Base-by-base conservation (phyloP, 2,797 vertebrate species). In the Anguilla megastoma region DNA sequence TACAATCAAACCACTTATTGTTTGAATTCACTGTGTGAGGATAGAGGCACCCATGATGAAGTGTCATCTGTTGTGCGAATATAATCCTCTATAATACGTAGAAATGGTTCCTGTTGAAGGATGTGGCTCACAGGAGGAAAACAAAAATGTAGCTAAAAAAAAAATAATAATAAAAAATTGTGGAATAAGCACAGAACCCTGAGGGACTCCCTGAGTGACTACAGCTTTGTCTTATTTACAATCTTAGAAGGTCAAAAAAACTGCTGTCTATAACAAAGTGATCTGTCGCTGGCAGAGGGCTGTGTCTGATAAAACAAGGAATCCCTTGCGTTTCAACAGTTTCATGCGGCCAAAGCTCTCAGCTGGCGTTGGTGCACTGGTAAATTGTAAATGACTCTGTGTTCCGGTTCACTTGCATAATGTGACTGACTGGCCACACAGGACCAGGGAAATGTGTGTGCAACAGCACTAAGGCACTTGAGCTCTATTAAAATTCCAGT, bases 161-260 rank as follows among this genome's bases (percentile, higher is more conserved):
- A 24, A 76, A 27, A 48, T 63, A 52, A 52, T 8, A 58, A 16
- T 58, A 58, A 58, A 16, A 58, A 58, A 58, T 58, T 16, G 74
- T 76, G 74, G 33, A 41, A 18, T 33, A 41, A 76, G 74, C 27
- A 76, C 74, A 48, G 45, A 48, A n/a, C 41, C 79, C 79, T 82
- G 79, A 82, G 79, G 79, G 79, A 50, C 36, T n/a, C 79, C 79
- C 79, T n/a, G 45, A 82, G 45, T 82, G 45, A 45, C 79, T 82
- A 21, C 50, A 48, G 79, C 45, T 48, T 21, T 45, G 76, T 48
- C 36, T 82, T 45, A 48, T 50, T 82, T 82, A 82, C 45, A 82
- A 5, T 50, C 45, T 21, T 24, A n/a, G 45, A 82, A 48, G 79
- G 79, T 82, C 79, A 82, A 82, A 82, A 50, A 82, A 82, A 82